Base-by-base conservation (phyloP, 2,888 invertebrate species). In the Ormyrus labotus region DNA sequence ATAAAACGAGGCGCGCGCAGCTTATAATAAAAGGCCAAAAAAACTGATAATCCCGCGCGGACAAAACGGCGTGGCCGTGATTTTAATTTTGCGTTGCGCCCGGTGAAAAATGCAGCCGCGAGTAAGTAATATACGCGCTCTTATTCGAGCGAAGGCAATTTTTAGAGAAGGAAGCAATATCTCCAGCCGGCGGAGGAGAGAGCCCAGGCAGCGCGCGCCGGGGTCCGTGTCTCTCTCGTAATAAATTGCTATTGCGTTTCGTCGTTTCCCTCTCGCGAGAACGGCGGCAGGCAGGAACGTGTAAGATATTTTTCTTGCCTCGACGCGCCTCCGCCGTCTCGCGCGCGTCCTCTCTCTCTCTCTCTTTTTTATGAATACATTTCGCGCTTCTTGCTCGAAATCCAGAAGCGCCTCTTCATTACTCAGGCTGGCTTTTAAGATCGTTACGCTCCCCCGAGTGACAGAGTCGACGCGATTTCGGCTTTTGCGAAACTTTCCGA, bases 391-490 rank as follows among this genome's bases (percentile, higher is more conserved):
- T 13, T 76, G 76, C 79, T 65, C 51, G 57, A 34, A 48, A 45
- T 34, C 34, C 51, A 57, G 11, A 50, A 60, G 63, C 57, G 51
- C 50, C 81, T 77, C 82, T 85, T 86, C 83, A 86, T 84, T 83
- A 82, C 64, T 10, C 74, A 71, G 73, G 72, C 83, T 73, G 77
- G 34, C 57, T 82, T 82, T 81, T 70, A 76, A 61, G 61, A 63
- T 60, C 78, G 55, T 70, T 47, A 50, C 51, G 11, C 45, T 71
- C 34, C 34, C 34, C 34, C 4, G 34, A 34, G 34, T 34, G 34
- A 34, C 34, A 34, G 0, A 34, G 34, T 34, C 34, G 34, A 34
- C 4, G 34, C 34, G 34, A 34, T 34, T 34, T 34, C 4, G 34
- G 34, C 34, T 34, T 34, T 4, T 34, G 34, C 34, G 4, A 34